Percentiles rank a stretch among this genome's conserved stretches.
Conservation (phyloP, 2,888 invertebrate species). For the Xestia xanthographa region DNA sequence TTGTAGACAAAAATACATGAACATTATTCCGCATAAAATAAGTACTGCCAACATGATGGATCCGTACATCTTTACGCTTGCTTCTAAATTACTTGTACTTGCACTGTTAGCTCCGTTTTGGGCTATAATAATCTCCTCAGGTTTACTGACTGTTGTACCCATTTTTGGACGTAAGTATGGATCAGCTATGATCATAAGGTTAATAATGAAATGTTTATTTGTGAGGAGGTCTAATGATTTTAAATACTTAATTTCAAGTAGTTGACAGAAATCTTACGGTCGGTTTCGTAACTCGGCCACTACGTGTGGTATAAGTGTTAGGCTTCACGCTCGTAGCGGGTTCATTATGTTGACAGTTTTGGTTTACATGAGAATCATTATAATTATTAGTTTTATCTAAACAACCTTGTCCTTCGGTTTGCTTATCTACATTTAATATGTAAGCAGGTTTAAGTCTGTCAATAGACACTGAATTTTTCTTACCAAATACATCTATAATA, state of each 20-base stretch:
- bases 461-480: too few relatives aligned
- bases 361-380: constrained; percentile 1
- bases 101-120: too few relatives aligned
- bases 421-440: constrained; percentile 1
- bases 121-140: too few relatives aligned
- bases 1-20: too few relatives aligned
- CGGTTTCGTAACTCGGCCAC: not conserved
- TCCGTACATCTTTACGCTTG: too few relatives aligned
- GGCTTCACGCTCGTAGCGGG: constrained; percentile 1
- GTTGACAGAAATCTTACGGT: not conserved
- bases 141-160: too few relatives aligned
- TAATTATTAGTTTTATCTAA: constrained; percentile 2
- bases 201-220: not conserved
- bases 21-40: too few relatives aligned
- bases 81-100: too few relatives aligned
- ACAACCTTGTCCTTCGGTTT: not conserved
- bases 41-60: too few relatives aligned
- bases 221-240: not conserved
- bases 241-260: not conserved
- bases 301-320: not conserved
- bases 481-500: too few relatives aligned
- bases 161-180: too few relatives aligned
- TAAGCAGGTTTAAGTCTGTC: not conserved
- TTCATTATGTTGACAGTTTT: not conserved
- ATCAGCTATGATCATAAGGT: too few relatives aligned